These are phyloP conservation scores for Heteromyza rotundicornis DNA, from an alignment of 2,888 invertebrate genomes.

Conservation along the genomic window DNA sequence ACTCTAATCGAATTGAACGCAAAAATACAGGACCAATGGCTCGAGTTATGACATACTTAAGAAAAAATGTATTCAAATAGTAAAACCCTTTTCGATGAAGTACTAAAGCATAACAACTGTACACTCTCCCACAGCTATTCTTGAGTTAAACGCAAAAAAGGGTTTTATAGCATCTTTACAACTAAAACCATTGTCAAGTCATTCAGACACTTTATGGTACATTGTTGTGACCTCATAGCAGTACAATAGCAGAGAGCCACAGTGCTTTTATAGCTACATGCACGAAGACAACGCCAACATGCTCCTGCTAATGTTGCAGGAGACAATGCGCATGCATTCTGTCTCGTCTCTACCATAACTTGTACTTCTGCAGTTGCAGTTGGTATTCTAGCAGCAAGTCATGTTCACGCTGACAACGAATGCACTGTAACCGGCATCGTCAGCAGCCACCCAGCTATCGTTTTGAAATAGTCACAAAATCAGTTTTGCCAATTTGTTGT, in stretches of 20 bases:
- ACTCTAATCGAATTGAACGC: no score
- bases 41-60: no score
- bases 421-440: neutral
- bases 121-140: no score
- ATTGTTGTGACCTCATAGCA: neutral
- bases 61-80: no score
- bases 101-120: no score
- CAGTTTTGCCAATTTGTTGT: no score
- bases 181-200: neutral
- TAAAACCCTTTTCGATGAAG: no score
- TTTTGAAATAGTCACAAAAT: no score
- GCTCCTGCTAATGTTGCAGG: no score
- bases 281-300: neutral
- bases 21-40: no score
- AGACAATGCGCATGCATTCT: neutral
- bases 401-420: slow-evolving; percentile 8
- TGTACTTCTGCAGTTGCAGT: neutral
- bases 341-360: neutral
- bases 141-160: no score
- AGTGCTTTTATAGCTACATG: neutral
- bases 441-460: neutral
- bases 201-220: neutral
- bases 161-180: neutral
- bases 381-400: neutral
- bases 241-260: neutral